phyloP scores from a whole-genome alignment of 2,113 vertebrate genomes.

The Antigone vipio region DNA sequence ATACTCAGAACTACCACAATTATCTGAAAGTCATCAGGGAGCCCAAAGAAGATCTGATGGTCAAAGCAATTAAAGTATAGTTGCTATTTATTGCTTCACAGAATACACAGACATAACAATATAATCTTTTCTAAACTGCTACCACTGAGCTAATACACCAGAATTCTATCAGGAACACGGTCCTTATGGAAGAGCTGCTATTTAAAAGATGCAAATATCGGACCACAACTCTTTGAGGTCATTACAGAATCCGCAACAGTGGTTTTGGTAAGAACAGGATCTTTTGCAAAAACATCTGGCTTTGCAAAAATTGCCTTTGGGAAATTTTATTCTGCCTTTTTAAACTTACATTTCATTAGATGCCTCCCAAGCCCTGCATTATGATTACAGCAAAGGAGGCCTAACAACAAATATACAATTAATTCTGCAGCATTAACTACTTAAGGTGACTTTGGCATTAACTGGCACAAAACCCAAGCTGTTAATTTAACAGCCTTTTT shows the following conservation, averaged over 20 bases:
- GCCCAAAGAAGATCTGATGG: neutral
- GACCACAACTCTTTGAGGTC: neutral
- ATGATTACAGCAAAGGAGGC: neutral
- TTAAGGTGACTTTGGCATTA: neutral
- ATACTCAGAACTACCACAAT: neutral
- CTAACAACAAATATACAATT: neutral
- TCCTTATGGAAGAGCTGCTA: neutral
- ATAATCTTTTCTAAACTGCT: neutral
- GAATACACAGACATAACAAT: neutral
- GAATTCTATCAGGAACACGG: neutral
- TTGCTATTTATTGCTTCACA: neutral
- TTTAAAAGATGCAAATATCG: neutral
- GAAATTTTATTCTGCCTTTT: neutral
- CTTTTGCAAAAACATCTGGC: neutral
- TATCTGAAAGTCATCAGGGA: neutral
- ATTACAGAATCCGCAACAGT: neutral
- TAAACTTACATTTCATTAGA: neutral
- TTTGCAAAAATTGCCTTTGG: neutral
- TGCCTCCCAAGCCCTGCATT: neutral
- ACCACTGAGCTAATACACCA: neutral
- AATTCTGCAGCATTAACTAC: neutral
- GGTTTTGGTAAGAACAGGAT: neutral
- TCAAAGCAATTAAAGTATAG: neutral
- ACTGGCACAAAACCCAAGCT: neutral
- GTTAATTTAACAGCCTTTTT: too few relatives aligned